phyloP scores from a whole-genome alignment of 2,113 vertebrate species.

The Lampris megalopsis region DNA sequence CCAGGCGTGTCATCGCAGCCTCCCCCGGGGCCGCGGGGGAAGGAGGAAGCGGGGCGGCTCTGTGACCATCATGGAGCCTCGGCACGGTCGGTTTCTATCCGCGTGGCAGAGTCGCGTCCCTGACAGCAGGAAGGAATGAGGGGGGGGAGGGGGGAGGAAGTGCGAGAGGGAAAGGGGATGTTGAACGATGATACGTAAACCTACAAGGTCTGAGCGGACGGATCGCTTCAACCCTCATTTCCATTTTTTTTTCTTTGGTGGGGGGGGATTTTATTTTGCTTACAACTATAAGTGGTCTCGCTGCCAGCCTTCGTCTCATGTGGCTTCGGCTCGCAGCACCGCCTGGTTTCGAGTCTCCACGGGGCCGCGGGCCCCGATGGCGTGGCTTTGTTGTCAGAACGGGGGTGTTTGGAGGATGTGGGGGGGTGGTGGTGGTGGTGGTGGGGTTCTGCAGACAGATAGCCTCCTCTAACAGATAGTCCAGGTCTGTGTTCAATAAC shows the following conservation, averaged over 20 bases:
- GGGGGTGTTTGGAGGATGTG: neutral
- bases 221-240: neutral
- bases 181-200: neutral
- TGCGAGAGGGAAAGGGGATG: neutral
- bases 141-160: neutral
- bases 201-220: neutral
- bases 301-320: slow-evolving; percentile 15
- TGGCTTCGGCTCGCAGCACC: slow-evolving; percentile 9
- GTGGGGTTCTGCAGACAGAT: neutral
- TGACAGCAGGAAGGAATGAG: neutral
- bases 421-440: neutral
- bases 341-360: no score
- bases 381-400: slow-evolving; percentile 11
- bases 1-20: no score
- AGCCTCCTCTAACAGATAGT: slow-evolving; percentile 1
- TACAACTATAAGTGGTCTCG: slow-evolving; percentile 7
- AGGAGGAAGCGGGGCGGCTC: neutral
- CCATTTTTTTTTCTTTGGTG: neutral
- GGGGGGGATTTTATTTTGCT: neutral
- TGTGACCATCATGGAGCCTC: neutral
- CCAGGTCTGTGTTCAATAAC: slow-evolving; percentile 21
- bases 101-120: neutral
- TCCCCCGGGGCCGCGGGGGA: neutral
- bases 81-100: slow-evolving; percentile 5
- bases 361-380: neutral